A percentile compares a stretch with the other conserved stretches of the same genome.
These are phyloP conservation scores for Lepilemur septentrionalis DNA, from an alignment of 2,797 vertebrate species.

Conservation along the genomic window DNA sequence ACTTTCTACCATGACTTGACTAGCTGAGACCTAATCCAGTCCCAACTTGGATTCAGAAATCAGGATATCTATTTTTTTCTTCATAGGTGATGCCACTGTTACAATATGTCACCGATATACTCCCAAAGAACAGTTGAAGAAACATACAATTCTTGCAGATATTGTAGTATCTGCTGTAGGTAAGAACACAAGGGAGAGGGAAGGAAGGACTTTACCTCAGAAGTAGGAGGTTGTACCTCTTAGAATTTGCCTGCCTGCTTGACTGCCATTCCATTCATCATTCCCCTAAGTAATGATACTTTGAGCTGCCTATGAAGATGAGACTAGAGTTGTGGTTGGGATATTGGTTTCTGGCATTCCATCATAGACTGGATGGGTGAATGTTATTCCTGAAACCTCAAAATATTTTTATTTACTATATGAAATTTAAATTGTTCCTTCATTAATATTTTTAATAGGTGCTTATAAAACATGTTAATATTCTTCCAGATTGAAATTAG, in stretches of 20 bases:
- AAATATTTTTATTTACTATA: neutral
- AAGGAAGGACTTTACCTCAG: neutral
- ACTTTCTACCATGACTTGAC: neutral
- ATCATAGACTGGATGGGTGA: neutral
- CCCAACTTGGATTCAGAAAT: neutral
- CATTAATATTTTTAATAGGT: neutral
- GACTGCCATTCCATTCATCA: neutral
- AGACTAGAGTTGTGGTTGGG: neutral
- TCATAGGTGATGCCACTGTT: slow-evolving; percentile 95
- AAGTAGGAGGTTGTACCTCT: neutral
- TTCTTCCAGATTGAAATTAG: neutral
- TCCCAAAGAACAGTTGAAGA: slow-evolving; percentile 95
- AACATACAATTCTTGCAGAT: slow-evolving; percentile 94
- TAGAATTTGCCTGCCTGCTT: neutral
- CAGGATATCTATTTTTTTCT: neutral
- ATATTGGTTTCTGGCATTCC: neutral
- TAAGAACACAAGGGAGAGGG: slow-evolving; percentile 66
- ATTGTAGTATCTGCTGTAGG: slow-evolving; percentile 97
- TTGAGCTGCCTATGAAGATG: neutral
- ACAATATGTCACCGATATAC: slow-evolving; percentile 98
- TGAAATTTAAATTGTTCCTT: slow-evolving; percentile 10
- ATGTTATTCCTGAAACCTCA: neutral
- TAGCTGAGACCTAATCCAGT: neutral
- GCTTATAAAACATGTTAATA: neutral
- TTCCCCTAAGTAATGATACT: neutral